A percentile compares a stretch with the other conserved stretches of the same genome.
phyloP scores from a whole-genome alignment of 2,113 vertebrate genomes.

The Amblyornis subalaris region DNA sequence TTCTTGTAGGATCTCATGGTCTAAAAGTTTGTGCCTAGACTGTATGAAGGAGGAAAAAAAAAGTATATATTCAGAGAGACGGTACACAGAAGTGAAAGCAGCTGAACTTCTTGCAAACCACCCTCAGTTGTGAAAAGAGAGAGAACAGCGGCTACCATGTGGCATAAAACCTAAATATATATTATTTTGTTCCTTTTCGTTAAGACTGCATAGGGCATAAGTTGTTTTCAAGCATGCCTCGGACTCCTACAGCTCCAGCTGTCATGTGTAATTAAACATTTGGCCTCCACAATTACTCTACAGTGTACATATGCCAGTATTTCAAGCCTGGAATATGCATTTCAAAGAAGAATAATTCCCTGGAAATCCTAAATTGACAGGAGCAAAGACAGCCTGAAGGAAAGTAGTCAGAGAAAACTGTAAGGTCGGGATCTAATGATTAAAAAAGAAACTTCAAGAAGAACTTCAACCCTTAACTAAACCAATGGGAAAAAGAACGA shows the following conservation, averaged over 20 bases:
- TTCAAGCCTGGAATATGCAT: constrained; percentile 91
- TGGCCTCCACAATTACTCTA: constrained; percentile 95
- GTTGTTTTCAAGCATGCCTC: constrained; percentile 84
- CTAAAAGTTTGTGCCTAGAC: neutral
- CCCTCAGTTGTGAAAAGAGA: constrained; percentile 57
- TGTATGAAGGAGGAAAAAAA: neutral
- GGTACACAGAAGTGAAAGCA: constrained; percentile 52
- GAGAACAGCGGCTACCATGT: constrained; percentile 60
- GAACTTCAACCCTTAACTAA: constrained; percentile 84
- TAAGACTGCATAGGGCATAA: constrained; percentile 74
- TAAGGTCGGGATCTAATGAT: constrained; percentile 89
- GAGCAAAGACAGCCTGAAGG: constrained; percentile 85
- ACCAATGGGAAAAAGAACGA: constrained; percentile 82
- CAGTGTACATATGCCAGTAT: constrained; percentile 92
- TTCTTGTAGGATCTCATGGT: neutral
- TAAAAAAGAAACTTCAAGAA: constrained; percentile 88
- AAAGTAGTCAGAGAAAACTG: constrained; percentile 83
- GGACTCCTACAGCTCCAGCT: constrained; percentile 92
- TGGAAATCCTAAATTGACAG: constrained; percentile 94
- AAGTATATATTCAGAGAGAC: constrained; percentile 46
- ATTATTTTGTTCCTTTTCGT: constrained; percentile 75
- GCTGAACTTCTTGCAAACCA: constrained; percentile 54
- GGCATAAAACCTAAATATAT: constrained; percentile 62
- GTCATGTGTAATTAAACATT: constrained; percentile 99
- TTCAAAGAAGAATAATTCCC: constrained; percentile 93